Percentiles rank a stretch among this genome's conserved stretches.
Evolutionary conservation across 35 echinoderm and acorn worm genomes (phyloP).

Genomic region (Apostichopus japonicus): DNA sequence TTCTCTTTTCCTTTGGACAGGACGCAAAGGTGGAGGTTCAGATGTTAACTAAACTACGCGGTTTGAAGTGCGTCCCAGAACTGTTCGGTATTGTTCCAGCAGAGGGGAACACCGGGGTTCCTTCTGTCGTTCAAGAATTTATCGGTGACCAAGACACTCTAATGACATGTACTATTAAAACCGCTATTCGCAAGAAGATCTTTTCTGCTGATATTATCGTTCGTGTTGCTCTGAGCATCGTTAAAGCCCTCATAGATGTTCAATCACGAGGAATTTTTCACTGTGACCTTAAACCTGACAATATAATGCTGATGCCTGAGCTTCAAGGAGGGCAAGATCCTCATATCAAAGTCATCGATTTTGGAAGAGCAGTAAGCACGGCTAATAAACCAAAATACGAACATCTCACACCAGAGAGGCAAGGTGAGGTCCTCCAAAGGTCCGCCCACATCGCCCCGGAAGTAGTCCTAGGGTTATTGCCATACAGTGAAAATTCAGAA

Average conservation of each 20-base stretch:
- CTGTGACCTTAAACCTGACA: conserved; percentile 16
- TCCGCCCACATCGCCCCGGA: background rate
- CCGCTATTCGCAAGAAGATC: background rate
- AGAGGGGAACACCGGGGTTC: background rate
- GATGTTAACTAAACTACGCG: background rate
- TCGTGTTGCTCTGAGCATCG: background rate
- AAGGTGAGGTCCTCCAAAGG: background rate
- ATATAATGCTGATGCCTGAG: background rate
- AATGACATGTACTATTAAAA: background rate
- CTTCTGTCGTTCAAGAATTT: background rate
- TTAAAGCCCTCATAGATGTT: background rate
- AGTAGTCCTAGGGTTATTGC: background rate
- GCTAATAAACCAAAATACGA: background rate
- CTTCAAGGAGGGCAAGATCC: background rate
- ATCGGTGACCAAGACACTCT: background rate
- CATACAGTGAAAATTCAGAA: background rate
- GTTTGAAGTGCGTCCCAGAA: background rate
- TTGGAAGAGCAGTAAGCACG: background rate
- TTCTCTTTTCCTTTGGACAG: too few species aligned
- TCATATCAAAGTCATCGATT: conserved; percentile 19
- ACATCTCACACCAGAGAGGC: background rate
- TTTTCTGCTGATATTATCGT: background rate
- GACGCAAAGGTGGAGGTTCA: background rate
- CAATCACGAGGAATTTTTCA: background rate
- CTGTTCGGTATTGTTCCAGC: conserved; percentile 1